These are phyloP conservation scores for Patagioenas fasciata DNA, from an alignment of 2,113 vertebrate genomes.

Conservation along the genomic window DNA sequence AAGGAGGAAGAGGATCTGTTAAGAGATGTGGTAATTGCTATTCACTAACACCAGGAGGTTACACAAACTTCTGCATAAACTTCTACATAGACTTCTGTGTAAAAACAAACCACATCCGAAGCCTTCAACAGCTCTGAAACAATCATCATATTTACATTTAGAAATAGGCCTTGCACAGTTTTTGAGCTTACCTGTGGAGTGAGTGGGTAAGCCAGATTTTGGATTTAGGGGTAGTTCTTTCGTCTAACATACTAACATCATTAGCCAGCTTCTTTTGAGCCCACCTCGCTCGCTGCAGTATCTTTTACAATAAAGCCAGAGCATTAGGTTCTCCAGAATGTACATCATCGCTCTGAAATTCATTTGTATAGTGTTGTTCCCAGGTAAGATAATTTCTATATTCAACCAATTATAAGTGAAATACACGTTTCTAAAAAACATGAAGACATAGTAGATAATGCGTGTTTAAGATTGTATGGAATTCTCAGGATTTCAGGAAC, in stretches of 20 bases:
- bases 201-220: not conserved
- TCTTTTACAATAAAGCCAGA: not conserved
- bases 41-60: not conserved
- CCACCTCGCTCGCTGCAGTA: accelerated
- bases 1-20: not conserved
- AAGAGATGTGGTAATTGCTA: not conserved
- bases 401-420: not conserved
- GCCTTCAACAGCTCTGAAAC: not conserved
- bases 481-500: not conserved
- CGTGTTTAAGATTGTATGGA: not conserved
- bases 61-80: too few relatives aligned
- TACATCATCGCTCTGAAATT: not conserved
- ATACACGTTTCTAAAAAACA: not conserved
- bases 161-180: not conserved
- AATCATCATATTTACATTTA: not conserved
- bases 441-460: not conserved
- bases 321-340: not conserved
- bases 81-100: not conserved
- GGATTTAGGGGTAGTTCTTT: not conserved
- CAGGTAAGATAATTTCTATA: not conserved
- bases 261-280: not conserved
- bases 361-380: not conserved
- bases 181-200: not conserved
- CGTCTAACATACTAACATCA: not conserved
- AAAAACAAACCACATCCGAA: not conserved